A percentile compares a stretch with the other conserved stretches of the same genome.
Conservation (phyloP, 2,113 vertebrate species). For the Ancistrus triradiatus region DNA sequence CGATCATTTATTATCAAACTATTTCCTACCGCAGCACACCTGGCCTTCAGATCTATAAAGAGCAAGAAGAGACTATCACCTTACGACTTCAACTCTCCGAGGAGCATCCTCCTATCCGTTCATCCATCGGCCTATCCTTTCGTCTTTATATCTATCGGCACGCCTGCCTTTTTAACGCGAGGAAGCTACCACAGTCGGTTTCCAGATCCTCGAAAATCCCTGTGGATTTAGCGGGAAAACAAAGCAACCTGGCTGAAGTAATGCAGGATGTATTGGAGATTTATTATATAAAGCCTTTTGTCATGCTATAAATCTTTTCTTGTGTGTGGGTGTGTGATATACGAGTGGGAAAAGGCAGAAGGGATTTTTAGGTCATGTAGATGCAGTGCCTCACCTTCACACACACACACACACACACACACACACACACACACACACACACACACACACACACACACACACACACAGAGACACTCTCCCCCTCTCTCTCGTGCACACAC, state of each 20-base stretch:
- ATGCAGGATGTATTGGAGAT: conserved; percentile 47
- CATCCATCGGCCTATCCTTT: conserved; percentile 10
- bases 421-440: too few species aligned
- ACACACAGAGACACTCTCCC: too few species aligned
- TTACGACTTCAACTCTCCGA: conserved; percentile 16
- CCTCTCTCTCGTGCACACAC: conserved; percentile 17
- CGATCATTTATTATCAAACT: conserved; percentile 65
- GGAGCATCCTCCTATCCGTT: conserved; percentile 12
- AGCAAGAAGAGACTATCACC: conserved; percentile 42
- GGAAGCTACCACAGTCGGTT: background rate
- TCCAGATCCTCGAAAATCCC: background rate
- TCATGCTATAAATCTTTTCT: conserved; percentile 52
- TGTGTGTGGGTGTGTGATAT: background rate
- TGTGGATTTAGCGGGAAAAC: background rate
- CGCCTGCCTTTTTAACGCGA: background rate
- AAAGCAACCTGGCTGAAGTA: conserved; percentile 44
- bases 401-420: too few species aligned
- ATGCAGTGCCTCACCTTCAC: conserved; percentile 47
- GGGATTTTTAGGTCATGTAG: conserved; percentile 69
- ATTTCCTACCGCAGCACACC: conserved; percentile 49
- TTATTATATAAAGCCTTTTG: conserved; percentile 57
- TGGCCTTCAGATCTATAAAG: conserved; percentile 13
- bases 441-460: too few species aligned
- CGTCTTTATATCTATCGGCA: background rate
- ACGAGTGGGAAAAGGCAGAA: conserved; percentile 52